These are phyloP conservation scores for Kryphioiulus occultus DNA, from an alignment of 2,888 invertebrate genomes.

Conservation along the genomic window DNA sequence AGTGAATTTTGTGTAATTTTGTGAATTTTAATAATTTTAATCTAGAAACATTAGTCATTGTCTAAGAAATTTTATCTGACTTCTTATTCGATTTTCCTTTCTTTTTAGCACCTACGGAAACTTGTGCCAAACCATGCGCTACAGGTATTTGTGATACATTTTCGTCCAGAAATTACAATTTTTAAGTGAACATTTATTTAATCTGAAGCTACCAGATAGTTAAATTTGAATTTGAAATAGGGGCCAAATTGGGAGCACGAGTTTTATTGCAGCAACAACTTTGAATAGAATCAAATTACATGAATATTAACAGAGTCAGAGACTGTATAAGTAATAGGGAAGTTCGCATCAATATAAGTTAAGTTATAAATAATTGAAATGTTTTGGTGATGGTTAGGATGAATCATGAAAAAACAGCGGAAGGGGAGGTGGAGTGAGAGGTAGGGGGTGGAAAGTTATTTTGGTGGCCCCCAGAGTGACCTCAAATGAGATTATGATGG, in stretches of 20 bases:
- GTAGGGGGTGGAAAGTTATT: neutral
- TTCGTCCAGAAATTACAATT: neutral
- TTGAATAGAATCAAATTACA: constrained; percentile 37
- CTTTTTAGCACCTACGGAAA: constrained; percentile 3
- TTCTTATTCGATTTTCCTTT: neutral
- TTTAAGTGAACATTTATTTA: neutral
- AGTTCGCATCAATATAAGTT: constrained; percentile 18
- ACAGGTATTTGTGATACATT: constrained; percentile 9
- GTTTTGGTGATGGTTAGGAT: constrained; percentile 17
- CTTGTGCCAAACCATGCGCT: constrained; percentile 13
- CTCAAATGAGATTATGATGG: neutral
- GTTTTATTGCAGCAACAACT: neutral
- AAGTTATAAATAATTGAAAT: constrained; percentile 32
- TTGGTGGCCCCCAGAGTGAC: neutral
- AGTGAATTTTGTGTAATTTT: no score
- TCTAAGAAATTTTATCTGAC: neutral
- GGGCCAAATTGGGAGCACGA: neutral
- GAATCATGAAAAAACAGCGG: constrained; percentile 24
- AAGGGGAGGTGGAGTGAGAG: neutral
- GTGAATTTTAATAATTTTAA: no score
- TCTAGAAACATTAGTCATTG: no score
- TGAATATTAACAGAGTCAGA: neutral
- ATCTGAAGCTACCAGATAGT: neutral
- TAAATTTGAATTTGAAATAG: neutral
- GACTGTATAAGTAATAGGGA: constrained; percentile 40